phyloP scores from a whole-genome alignment of 2,113 vertebrate genomes.

The Scolopax mira region DNA sequence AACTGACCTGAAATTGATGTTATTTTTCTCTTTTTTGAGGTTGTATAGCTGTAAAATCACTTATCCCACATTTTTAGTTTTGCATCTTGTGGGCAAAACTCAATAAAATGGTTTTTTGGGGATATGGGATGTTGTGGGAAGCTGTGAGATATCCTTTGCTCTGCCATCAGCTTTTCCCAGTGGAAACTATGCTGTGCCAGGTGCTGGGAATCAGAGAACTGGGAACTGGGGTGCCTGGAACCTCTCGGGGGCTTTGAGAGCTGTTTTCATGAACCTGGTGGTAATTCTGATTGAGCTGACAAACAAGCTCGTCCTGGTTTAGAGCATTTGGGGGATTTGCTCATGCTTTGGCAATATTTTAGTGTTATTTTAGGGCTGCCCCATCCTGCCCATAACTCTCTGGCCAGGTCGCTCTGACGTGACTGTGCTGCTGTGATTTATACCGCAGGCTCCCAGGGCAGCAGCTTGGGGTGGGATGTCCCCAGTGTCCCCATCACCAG shows the following conservation, averaged over 20 bases:
- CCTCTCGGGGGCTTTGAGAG: background rate
- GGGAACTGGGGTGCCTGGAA: background rate
- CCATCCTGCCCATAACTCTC: background rate
- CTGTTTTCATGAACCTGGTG: background rate
- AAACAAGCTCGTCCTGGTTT: background rate
- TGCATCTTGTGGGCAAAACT: background rate
- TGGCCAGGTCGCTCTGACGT: fast-evolving
- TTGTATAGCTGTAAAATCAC: background rate
- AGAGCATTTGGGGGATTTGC: background rate
- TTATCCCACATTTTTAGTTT: background rate
- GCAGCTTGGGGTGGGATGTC: background rate
- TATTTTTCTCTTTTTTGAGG: background rate
- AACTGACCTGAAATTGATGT: background rate
- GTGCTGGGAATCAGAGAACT: background rate
- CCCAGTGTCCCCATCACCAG: background rate
- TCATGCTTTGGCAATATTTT: background rate
- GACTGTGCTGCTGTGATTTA: background rate
- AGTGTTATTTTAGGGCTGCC: background rate
- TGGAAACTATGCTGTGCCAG: fast-evolving
- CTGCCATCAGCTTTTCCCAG: background rate
- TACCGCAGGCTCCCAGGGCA: background rate
- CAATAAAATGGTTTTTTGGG: background rate
- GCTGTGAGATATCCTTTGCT: background rate
- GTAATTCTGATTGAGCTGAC: background rate
- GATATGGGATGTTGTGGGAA: background rate